Conservation (phyloP, 2,113 vertebrate genomes). For the Steatornis caripensis region DNA sequence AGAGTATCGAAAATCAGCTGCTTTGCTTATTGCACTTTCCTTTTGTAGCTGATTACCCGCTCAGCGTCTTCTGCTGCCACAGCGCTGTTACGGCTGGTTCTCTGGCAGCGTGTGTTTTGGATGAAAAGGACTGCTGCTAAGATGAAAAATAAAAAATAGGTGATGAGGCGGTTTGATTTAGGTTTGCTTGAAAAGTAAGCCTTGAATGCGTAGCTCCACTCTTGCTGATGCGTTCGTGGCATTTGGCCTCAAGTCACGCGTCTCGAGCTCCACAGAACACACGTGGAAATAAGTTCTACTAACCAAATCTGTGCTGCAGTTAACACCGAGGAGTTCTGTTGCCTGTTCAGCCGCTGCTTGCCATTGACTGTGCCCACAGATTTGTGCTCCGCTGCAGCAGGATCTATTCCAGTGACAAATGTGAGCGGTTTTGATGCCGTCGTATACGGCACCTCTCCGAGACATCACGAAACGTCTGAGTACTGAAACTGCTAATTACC, state of each 20-base stretch:
- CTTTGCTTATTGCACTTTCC: not conserved
- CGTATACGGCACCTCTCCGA: not conserved
- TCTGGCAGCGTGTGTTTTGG: not conserved
- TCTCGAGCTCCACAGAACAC: fast-evolving
- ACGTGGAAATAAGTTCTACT: fast-evolving
- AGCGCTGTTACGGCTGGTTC: fast-evolving
- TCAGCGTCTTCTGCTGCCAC: not conserved
- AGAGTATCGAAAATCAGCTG: not conserved
- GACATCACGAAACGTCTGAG: not conserved
- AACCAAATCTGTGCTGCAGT: fast-evolving
- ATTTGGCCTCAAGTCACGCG: not conserved
- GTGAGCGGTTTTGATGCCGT: fast-evolving
- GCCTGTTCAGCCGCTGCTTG: fast-evolving
- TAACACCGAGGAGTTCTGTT: fast-evolving
- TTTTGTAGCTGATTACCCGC: not conserved
- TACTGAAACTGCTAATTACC: not conserved
- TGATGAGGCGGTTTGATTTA: not conserved
- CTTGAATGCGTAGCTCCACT: fast-evolving
- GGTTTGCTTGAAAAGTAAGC: not conserved
- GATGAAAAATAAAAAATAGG: fast-evolving
- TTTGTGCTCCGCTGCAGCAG: not conserved
- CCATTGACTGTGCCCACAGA: fast-evolving
- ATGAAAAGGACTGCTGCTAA: fast-evolving
- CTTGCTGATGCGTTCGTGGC: not conserved
- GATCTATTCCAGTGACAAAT: not conserved